Conservation (phyloP, 2,113 vertebrate species). For the Pachypanchax playfairii region DNA sequence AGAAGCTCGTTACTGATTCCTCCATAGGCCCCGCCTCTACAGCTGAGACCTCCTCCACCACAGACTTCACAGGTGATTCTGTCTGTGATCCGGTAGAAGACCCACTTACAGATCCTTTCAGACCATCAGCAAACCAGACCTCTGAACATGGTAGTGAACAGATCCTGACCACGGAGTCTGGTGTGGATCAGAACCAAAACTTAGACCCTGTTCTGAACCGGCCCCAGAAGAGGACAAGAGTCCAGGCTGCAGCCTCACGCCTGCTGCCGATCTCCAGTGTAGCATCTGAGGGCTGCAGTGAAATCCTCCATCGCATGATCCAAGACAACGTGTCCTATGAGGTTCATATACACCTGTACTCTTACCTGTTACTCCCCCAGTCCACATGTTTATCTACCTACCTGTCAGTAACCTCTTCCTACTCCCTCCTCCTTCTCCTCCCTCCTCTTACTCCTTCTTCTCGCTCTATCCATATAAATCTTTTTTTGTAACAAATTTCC, state of each 20-base stretch:
- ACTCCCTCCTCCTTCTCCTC: too few species aligned
- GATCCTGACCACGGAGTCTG: not conserved
- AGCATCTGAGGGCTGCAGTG: constrained; percentile 63
- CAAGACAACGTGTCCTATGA: constrained; percentile 60
- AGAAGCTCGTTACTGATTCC: constrained; percentile 42
- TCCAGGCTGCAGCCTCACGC: constrained; percentile 63
- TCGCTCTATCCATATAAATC: too few species aligned
- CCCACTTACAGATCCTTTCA: not conserved
- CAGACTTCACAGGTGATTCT: not conserved
- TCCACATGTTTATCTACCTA: too few species aligned
- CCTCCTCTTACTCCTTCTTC: too few species aligned
- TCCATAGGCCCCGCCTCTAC: not conserved
- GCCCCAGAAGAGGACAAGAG: constrained; percentile 46
- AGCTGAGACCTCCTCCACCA: not conserved
- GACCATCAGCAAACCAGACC: not conserved
- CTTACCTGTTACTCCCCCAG: not conserved
- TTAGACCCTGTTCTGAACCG: not conserved
- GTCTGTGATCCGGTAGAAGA: constrained; percentile 10
- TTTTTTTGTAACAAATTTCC: not conserved
- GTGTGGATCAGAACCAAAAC: constrained; percentile 8
- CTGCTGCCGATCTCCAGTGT: constrained; percentile 57
- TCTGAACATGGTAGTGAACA: not conserved
- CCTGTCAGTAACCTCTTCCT: not conserved
- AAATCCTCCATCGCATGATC: constrained; percentile 67
- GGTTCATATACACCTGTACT: constrained; percentile 19